Evolutionary conservation across 1,140 invertebrate genomes (phyloP), one percentile per base, ranked within the genome.

Genomic region (Druon quercuslanigerum): DNA sequence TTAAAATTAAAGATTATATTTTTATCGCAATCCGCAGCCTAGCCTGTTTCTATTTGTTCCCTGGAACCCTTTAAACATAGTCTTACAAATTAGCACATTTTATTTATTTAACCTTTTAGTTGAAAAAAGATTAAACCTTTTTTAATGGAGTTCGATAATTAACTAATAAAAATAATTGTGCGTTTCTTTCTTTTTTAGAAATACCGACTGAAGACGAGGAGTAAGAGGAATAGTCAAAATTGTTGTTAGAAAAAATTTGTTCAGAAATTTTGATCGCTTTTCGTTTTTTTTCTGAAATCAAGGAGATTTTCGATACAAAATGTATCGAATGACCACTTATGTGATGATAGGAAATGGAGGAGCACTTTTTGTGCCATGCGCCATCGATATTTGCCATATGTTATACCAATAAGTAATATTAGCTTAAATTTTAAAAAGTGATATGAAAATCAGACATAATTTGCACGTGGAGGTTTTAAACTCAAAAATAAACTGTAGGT

Each of bases 301-400:
- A n/a, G 8, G 40, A 66, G 33, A 13, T 25, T 66, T 12, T 66
- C 9, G 20, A 66, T 66, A 56, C 5, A 16, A 33, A 25, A 40
- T 40, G 25, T 40, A 66, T 66, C 60, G 60, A 66, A 66, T 66
- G 60, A 46, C 40, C 14, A 66, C 16, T 40, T 40, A 33, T 33
- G 19, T 25, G 20, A 66, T 20, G 19, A 57, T 33, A 60, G 33
- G 72, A 51, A 73, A 74, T n/a, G 54, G 71, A 60, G 57, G 13
- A 50, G 75, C 46, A 79, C 17, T 72, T 40, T 82, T 85, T 40
- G 84, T 85, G 83, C 81, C 81, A 84, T 85, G 60, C 76, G 50
- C 81, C 77, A 72, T 78, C 77, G 16, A 71, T 66, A 76, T 73
- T 85, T 85, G 79, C 81, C 84, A 79, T 79, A 78, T 46, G 40